These are phyloP conservation scores for Copsychus sechellarum DNA, from an alignment of 2,113 vertebrate genomes.

Conservation along the genomic window DNA sequence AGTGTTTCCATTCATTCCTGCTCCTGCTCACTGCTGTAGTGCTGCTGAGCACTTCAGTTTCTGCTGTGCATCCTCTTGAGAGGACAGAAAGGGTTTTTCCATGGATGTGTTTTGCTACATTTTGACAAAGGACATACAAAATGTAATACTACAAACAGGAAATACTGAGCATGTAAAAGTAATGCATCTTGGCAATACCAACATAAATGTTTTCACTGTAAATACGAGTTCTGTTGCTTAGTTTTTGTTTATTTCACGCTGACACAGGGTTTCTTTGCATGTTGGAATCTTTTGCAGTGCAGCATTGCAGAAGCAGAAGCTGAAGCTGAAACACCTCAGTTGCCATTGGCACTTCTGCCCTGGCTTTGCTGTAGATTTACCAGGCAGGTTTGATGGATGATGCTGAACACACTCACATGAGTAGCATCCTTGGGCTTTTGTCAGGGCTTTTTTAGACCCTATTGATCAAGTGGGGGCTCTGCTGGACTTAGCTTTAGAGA, in stretches of 20 bases:
- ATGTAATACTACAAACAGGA: not conserved
- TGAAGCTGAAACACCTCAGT: not conserved
- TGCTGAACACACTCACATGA: not conserved
- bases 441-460: not conserved
- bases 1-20: slow-evolving; percentile 29
- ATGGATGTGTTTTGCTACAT: not conserved
- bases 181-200: not conserved
- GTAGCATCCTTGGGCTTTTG: not conserved
- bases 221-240: not conserved
- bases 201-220: not conserved
- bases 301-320: not conserved
- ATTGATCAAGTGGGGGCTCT: not conserved
- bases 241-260: not conserved
- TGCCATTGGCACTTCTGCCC: not conserved
- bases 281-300: not conserved
- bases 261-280: not conserved
- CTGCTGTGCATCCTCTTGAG: not conserved
- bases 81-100: not conserved
- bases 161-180: not conserved
- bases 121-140: not conserved
- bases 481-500: not conserved
- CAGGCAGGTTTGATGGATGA: not conserved
- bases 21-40: not conserved
- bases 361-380: not conserved
- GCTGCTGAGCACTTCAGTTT: not conserved